Conservation (phyloP, 2,113 vertebrate species). For the Cnemophilus loriae region DNA sequence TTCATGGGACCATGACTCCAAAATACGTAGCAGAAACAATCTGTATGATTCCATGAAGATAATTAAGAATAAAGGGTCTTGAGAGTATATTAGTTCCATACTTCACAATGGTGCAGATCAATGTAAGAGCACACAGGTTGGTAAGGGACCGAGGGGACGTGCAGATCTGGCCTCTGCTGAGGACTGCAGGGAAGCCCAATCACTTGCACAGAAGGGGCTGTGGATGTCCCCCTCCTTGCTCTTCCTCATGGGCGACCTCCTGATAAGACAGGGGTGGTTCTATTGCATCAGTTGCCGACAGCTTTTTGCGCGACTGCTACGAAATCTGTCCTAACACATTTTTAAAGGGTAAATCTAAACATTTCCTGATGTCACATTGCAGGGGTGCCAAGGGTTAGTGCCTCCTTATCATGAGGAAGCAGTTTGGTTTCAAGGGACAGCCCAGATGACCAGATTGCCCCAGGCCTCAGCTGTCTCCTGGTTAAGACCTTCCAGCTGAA, state of each 20-base stretch:
- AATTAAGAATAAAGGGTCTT: not conserved
- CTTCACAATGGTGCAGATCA: not conserved
- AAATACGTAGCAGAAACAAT: not conserved
- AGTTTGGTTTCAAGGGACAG: not conserved
- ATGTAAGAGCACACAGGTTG: not conserved
- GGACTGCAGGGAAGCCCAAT: not conserved
- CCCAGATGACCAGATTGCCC: slow-evolving; percentile 14
- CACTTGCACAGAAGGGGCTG: not conserved
- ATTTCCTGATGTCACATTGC: not conserved
- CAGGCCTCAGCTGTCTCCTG: not conserved
- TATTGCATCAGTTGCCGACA: not conserved
- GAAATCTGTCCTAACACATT: slow-evolving; percentile 31
- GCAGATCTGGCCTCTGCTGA: not conserved
- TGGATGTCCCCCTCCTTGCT: not conserved
- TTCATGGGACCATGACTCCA: not conserved
- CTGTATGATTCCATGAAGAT: not conserved
- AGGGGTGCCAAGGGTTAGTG: not conserved
- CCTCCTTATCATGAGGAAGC: slow-evolving; percentile 24
- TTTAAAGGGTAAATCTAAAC: slow-evolving; percentile 42
- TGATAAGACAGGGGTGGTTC: not conserved
- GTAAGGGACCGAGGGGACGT: accelerated
- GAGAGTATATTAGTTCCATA: not conserved
- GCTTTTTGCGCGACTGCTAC: not conserved
- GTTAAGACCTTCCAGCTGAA: not conserved
- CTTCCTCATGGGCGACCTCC: not conserved